Conservation (phyloP, 2,797 vertebrate species). For the Neomorphus geoffroyi region DNA sequence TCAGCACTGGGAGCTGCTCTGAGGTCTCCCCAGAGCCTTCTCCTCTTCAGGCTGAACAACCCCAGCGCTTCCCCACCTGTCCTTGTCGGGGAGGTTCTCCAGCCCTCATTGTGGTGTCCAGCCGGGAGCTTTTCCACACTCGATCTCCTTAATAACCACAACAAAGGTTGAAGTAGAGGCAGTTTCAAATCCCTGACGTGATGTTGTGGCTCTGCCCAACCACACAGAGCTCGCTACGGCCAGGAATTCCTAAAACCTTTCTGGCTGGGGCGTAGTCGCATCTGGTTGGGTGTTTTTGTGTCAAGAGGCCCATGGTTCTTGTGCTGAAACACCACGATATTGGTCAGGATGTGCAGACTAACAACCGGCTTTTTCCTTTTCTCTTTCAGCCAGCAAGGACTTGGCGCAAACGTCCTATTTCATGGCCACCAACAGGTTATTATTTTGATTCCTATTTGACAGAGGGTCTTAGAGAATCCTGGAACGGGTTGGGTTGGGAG, state of each 20-base stretch:
- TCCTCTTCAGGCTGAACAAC: too few species aligned
- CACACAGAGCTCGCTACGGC: not conserved
- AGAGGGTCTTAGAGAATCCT: not conserved
- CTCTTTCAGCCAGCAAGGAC: slow-evolving; percentile 83
- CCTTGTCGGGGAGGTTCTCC: too few species aligned
- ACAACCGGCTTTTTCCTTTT: not conserved
- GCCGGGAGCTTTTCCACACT: not conserved
- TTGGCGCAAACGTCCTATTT: slow-evolving; percentile 86
- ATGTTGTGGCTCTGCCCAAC: not conserved
- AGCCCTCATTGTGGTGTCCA: too few species aligned
- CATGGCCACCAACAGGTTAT: slow-evolving; percentile 88
- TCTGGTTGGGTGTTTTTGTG: not conserved
- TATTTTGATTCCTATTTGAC: slow-evolving; percentile 47
- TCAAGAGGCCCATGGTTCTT: not conserved
- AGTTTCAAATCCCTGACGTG: rapidly evolving
- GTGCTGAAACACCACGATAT: rapidly evolving
- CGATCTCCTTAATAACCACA: not conserved
- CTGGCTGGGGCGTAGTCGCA: not conserved
- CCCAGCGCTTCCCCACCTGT: too few species aligned
- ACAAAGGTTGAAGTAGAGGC: not conserved
- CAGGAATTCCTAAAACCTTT: not conserved
- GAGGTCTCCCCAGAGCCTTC: too few species aligned
- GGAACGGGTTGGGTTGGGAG: too few species aligned
- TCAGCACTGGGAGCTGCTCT: too few species aligned
- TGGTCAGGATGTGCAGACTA: not conserved